Evolutionary conservation across 1,140 invertebrate genomes (phyloP).

Genomic region (Chlorops oryzae): DNA sequence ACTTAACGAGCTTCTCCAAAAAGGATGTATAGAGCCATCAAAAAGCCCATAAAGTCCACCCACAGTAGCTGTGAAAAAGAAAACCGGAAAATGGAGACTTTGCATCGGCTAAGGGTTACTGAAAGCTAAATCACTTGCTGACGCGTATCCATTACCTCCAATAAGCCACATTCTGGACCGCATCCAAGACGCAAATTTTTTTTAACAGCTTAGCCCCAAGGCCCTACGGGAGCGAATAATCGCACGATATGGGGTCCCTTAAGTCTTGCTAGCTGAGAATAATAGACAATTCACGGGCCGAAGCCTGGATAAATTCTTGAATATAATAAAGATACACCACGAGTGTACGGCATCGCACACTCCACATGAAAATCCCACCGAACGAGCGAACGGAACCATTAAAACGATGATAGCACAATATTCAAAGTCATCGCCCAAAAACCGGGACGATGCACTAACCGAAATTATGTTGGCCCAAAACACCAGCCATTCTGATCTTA

Average conservation of each 20-base stretch:
- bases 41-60: too few species aligned
- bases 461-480: neutral
- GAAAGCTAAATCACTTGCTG: too few species aligned
- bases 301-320: neutral
- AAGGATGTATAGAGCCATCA: too few species aligned
- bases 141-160: too few species aligned
- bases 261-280: conserved; percentile 1
- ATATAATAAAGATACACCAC: neutral
- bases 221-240: conserved; percentile 1
- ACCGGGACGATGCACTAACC: neutral
- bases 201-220: too few species aligned
- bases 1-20: too few species aligned
- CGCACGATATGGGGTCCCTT: neutral
- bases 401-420: conserved; percentile 6
- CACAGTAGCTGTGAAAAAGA: too few species aligned
- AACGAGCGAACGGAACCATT: conserved; percentile 1
- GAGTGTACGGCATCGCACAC: neutral
- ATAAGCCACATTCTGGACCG: too few species aligned
- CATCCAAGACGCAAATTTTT: too few species aligned
- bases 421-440: neutral
- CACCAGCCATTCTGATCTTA: neutral
- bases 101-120: too few species aligned
- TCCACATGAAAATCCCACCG: conserved; percentile 5
- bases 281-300: too few species aligned
- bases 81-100: too few species aligned